Percentiles rank a stretch among this genome's conserved stretches.
Evolutionary conservation across 2,113 vertebrate genomes (phyloP).

Genomic region (Paracyprichromis sp.): DNA sequence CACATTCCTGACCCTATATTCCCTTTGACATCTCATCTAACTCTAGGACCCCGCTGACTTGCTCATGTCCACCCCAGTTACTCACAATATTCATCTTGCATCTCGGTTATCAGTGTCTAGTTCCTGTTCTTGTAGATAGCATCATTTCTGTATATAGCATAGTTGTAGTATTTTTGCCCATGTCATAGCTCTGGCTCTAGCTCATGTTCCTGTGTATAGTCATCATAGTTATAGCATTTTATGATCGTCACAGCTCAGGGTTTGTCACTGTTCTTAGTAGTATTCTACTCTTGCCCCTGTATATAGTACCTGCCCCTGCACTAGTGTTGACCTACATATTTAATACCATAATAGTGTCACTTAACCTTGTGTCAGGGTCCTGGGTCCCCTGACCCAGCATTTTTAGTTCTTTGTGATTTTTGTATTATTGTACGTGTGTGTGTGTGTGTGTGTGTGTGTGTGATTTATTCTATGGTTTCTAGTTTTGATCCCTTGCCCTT

Average conservation of each 20-base stretch:
- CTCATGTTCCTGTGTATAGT: background rate
- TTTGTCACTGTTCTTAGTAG: background rate
- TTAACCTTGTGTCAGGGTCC: background rate
- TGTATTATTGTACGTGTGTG: no score
- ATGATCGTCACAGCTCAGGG: background rate
- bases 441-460: no score
- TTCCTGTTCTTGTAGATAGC: background rate
- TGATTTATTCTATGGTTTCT: no score
- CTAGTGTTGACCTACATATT: background rate
- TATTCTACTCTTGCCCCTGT: background rate
- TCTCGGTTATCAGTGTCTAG: background rate
- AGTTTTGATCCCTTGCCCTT: no score
- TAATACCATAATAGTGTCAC: background rate
- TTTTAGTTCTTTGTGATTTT: no score
- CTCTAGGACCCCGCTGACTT: background rate
- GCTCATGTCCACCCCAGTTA: background rate
- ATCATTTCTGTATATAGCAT: background rate
- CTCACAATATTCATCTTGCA: background rate
- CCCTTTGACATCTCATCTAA: background rate
- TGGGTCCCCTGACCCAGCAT: no score
- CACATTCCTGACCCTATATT: background rate
- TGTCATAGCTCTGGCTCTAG: background rate
- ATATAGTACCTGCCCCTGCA: background rate
- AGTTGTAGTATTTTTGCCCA: background rate
- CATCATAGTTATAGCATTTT: background rate